Evolutionary conservation across 1,140 invertebrate genomes (phyloP).

Genomic region (Calycopis cecrops): DNA sequence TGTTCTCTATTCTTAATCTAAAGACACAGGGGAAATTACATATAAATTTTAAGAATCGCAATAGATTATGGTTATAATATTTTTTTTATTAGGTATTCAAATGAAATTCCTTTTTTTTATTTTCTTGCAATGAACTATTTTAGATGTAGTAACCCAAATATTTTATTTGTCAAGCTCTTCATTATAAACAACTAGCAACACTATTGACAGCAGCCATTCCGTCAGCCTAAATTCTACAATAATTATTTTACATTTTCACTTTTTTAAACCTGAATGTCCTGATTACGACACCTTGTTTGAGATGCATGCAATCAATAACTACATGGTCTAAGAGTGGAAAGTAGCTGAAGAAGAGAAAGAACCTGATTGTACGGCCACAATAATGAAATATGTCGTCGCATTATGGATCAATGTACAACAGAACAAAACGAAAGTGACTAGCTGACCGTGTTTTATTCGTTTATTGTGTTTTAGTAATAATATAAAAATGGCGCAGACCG

Average conservation of each 20-base stretch:
- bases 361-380: slow-evolving; percentile 1
- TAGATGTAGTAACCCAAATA: too few relatives aligned
- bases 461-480: slow-evolving; percentile 31
- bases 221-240: background rate
- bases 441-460: slow-evolving; percentile 51
- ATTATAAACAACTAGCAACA: background rate
- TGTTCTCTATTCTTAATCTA: too few relatives aligned
- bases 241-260: background rate
- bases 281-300: slow-evolving; percentile 3
- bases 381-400: slow-evolving; percentile 60
- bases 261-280: slow-evolving; percentile 3
- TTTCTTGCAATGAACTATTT: too few relatives aligned
- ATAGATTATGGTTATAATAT: too few relatives aligned
- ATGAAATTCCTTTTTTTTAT: too few relatives aligned
- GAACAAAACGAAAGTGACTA: slow-evolving; percentile 71
- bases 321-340: background rate
- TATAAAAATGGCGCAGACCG: slow-evolving; percentile 63
- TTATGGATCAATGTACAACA: slow-evolving; percentile 62
- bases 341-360: background rate
- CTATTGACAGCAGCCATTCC: slow-evolving; percentile 5
- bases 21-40: too few relatives aligned
- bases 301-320: slow-evolving; percentile 1
- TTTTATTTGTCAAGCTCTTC: background rate
- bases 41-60: too few relatives aligned
- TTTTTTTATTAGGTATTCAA: too few relatives aligned